A percentile compares a stretch with the other conserved stretches of the same genome.
These are phyloP conservation scores for Therioaphis trifolii DNA, from an alignment of 2,888 invertebrate genomes.

Conservation along the genomic window DNA sequence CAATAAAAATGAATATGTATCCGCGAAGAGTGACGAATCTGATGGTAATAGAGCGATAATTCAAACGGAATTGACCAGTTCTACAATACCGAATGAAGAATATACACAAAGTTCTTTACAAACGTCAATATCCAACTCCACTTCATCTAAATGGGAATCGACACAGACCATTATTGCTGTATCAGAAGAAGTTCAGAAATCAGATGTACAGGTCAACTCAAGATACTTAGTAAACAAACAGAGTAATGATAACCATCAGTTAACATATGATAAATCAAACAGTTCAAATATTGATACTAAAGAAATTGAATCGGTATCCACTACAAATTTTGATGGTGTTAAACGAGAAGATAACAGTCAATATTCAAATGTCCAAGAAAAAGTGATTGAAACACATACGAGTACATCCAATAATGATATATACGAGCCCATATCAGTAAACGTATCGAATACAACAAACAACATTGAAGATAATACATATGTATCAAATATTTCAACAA, in stretches of 20 bases:
- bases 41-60: background rate
- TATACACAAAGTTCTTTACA: background rate
- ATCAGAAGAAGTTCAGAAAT: slow-evolving; percentile 48
- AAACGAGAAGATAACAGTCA: slow-evolving; percentile 16
- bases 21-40: background rate
- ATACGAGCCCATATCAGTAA: slow-evolving; percentile 25
- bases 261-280: slow-evolving; percentile 12
- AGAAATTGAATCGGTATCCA: background rate
- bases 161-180: slow-evolving; percentile 36
- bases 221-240: slow-evolving; percentile 24
- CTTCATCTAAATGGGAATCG: slow-evolving; percentile 42
- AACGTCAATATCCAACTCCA: background rate
- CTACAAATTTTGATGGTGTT: background rate
- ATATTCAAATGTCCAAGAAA: background rate
- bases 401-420: background rate
- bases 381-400: slow-evolving; percentile 1
- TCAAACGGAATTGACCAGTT: slow-evolving; percentile 14
- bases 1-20: slow-evolving; percentile 30
- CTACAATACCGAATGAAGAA: slow-evolving; percentile 27
- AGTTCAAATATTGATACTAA: slow-evolving; percentile 11
- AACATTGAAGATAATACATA: background rate
- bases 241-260: background rate
- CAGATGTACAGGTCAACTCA: slow-evolving; percentile 15
- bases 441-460: background rate
- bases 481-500: background rate